Base-by-base conservation (phyloP, 2,113 vertebrate species). In the Proteles cristata region DNA sequence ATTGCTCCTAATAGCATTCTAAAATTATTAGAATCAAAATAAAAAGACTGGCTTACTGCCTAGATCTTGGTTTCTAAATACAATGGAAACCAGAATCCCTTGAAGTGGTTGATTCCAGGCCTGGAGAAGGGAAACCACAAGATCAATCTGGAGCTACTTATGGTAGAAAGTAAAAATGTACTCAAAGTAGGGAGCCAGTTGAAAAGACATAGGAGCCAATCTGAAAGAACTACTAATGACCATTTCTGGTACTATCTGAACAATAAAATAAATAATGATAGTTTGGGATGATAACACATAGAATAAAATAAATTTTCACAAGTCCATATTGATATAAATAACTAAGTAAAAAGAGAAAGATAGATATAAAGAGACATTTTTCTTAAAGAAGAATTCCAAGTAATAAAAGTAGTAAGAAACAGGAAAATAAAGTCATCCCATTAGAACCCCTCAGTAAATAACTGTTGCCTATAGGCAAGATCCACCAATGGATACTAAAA, bases 11-110 rank as follows among this genome's bases (percentile, higher is more conserved):
- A 45, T 39, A 93, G 66, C 21, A 63, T 14, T 82, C 48, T 82
- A 88, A 89, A 89, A 95, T 45, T 79, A 87, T 33, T 23, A 94
- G 55, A 96, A 93, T 93, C 17, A 74, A 88, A 80, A 91, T 85
- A 84, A 90, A 90, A 79, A 58, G 48, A 66, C 25, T 48, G 23
- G 55, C 17, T 82, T 66, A 93, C 31, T 88, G 15, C 45, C 15
- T 7, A 91, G 45, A 35, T 85, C 9, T 43, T 93, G 33, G 73
- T 85, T 97, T 94, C 71, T 96, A 94, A 89, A 89, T 66, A 89
- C 17, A 65, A 65, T 88, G 69, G 28, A 53, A 96, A 89, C 11
- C 50, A 55, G 7, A 45, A 35, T 58, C 86, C 53, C 15, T 43
- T 68, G 28, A 92, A 95, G 66, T 45, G 11, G 6, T 50, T 85